Conservation (phyloP, 2,113 vertebrate species). For the Apteryx mantelli region DNA sequence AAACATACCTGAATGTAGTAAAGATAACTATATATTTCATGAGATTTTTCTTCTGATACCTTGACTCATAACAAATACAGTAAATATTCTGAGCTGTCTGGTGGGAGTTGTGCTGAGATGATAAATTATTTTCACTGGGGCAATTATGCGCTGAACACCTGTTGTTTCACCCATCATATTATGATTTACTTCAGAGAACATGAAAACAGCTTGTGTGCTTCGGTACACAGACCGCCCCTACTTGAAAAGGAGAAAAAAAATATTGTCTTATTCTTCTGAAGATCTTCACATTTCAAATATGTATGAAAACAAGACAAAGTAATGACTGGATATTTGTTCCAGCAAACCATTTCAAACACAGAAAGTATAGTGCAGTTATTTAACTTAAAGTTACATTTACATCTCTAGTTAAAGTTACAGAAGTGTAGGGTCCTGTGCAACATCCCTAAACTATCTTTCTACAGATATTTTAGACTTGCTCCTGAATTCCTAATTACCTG, state of each 20-base stretch:
- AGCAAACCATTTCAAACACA: background rate
- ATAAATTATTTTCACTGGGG: conserved; percentile 31
- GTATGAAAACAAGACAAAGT: background rate
- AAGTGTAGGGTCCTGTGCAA: background rate
- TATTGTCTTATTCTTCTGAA: background rate
- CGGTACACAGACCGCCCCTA: background rate
- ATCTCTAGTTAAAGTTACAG: background rate
- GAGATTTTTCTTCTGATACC: rapidly evolving
- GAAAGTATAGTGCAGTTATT: background rate
- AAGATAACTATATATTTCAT: background rate
- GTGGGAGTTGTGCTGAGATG: background rate
- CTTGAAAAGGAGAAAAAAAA: background rate
- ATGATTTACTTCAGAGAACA: conserved; percentile 35
- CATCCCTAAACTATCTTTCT: background rate
- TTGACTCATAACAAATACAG: background rate
- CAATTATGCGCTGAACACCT: conserved; percentile 36
- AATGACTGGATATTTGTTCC: background rate
- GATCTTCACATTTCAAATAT: background rate
- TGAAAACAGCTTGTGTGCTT: conserved; percentile 37
- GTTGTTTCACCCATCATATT: conserved; percentile 24
- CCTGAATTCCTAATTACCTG: background rate
- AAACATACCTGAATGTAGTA: background rate
- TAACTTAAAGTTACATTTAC: background rate
- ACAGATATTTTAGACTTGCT: background rate
- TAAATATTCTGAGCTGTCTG: background rate